A percentile compares a stretch with the other conserved stretches of the same genome.
Evolutionary conservation across 2,888 invertebrate genomes (phyloP).

Genomic region (Oasisia sp.): DNA sequence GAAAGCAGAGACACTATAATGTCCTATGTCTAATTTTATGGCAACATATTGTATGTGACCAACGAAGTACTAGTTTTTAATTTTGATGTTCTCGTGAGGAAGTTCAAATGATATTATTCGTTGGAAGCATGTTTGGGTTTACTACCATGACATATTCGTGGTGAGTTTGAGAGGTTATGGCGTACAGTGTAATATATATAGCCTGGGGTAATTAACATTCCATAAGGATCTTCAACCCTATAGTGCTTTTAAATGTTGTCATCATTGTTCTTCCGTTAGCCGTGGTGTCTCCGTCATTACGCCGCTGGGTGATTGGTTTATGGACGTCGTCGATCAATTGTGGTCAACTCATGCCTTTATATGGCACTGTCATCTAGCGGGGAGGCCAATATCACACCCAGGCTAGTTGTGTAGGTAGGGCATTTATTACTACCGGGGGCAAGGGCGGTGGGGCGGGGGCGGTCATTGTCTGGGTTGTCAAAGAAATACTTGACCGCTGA

Average conservation of each 20-base stretch:
- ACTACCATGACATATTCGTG: neutral
- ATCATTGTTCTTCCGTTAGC: neutral
- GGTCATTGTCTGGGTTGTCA: neutral
- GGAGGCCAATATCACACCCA: neutral
- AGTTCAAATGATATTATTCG: neutral
- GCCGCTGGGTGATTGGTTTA: neutral
- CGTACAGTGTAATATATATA: neutral
- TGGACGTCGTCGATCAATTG: neutral
- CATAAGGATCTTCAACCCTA: no score
- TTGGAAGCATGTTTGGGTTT: neutral
- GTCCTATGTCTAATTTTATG: neutral
- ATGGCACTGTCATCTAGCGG: neutral
- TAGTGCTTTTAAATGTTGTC: neutral
- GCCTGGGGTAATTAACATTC: neutral
- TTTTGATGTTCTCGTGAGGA: neutral
- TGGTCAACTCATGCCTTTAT: neutral
- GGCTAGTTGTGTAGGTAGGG: neutral
- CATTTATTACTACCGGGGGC: neutral
- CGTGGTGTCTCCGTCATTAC: neutral
- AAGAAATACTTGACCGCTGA: neutral
- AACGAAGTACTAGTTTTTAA: neutral
- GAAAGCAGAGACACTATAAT: neutral
- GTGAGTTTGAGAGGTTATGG: neutral
- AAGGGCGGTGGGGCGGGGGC: neutral
- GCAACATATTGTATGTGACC: neutral